These are phyloP conservation scores for Desoria tigrina DNA, from an alignment of 2,888 invertebrate genomes.

Conservation along the genomic window DNA sequence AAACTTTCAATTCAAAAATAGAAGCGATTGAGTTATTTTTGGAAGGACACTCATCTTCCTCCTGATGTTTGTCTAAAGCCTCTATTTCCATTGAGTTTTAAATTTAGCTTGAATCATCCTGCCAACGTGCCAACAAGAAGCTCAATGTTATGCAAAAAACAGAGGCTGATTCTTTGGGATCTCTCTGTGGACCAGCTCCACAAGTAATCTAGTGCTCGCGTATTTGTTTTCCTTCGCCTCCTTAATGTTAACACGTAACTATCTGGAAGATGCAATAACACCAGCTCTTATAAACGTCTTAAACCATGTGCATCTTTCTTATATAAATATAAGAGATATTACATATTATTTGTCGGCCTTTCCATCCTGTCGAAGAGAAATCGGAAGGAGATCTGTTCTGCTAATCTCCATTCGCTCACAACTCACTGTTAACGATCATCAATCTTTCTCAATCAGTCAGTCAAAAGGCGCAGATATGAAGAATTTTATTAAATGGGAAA, in stretches of 20 bases:
- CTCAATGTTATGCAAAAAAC: constrained; percentile 16
- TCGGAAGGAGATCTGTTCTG: too few relatives aligned
- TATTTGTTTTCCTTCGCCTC: constrained; percentile 15
- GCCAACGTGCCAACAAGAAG: constrained; percentile 14
- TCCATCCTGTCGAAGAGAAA: too few relatives aligned
- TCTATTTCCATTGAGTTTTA: background rate
- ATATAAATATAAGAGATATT: too few relatives aligned
- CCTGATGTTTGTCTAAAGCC: constrained; percentile 15
- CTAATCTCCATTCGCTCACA: too few relatives aligned
- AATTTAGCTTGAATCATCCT: constrained; percentile 1
- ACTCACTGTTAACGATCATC: too few relatives aligned
- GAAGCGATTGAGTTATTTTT: constrained; percentile 26
- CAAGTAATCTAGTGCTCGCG: background rate
- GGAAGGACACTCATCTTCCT: constrained; percentile 23
- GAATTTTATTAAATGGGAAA: too few relatives aligned
- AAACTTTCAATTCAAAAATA: constrained; percentile 22
- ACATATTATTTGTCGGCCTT: too few relatives aligned
- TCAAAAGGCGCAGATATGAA: too few relatives aligned
- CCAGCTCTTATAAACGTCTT: background rate
- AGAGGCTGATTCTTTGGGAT: constrained; percentile 2
- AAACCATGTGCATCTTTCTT: too few relatives aligned
- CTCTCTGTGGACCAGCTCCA: background rate
- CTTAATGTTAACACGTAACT: constrained; percentile 17
- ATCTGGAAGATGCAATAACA: background rate
- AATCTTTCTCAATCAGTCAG: too few relatives aligned